phyloP scores from a whole-genome alignment of 2,113 vertebrate genomes.

The Amphiprion percula region DNA sequence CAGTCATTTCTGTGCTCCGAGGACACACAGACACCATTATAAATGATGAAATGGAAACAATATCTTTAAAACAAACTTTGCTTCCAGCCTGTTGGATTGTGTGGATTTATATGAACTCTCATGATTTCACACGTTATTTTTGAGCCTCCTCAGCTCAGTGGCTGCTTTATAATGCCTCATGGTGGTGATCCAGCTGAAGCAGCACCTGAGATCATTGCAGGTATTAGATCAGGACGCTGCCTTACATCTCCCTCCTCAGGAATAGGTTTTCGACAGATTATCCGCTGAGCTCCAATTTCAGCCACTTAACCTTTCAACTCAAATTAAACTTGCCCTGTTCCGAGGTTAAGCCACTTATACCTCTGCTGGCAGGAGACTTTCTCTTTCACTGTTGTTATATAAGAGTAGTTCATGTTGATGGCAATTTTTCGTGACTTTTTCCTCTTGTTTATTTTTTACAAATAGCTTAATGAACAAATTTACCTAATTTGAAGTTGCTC shows the following conservation, averaged over 20 bases:
- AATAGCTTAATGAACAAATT: too few relatives aligned
- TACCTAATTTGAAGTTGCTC: too few relatives aligned
- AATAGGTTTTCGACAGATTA: constrained; percentile 50
- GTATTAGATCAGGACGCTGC: constrained; percentile 15
- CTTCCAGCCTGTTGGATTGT: constrained; percentile 2
- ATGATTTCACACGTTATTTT: background rate
- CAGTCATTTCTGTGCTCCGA: background rate
- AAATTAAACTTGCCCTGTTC: constrained; percentile 45
- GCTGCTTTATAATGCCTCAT: background rate
- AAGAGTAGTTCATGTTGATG: background rate
- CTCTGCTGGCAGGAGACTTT: constrained; percentile 24
- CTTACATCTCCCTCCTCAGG: constrained; percentile 17
- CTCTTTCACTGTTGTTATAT: background rate
- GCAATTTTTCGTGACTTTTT: too few relatives aligned
- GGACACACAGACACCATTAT: constrained; percentile 21
- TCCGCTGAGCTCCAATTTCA: constrained; percentile 47
- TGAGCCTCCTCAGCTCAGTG: background rate
- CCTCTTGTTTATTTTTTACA: too few relatives aligned
- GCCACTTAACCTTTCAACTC: constrained; percentile 63
- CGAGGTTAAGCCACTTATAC: constrained; percentile 51
- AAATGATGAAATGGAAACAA: constrained; percentile 28
- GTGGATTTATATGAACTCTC: background rate
- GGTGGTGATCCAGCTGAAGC: background rate
- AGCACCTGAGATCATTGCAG: background rate
- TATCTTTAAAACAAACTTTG: constrained; percentile 16